Evolutionary conservation across 1,140 invertebrate species (phyloP), one percentile per base, ranked within the genome.

Genomic region (Drosophila takahashii): DNA sequence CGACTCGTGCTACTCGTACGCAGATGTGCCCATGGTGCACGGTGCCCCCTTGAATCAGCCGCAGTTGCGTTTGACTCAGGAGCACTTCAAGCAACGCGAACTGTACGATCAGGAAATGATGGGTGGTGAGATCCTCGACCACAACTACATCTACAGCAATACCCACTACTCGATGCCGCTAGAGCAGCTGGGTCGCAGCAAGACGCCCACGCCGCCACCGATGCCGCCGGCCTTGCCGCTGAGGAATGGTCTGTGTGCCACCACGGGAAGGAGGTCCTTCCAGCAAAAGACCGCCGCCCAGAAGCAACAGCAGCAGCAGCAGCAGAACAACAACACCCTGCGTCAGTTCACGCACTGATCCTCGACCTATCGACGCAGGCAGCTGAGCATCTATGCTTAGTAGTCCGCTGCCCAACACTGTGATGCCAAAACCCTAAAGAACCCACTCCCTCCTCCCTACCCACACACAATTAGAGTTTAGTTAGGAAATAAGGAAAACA

Each of bases 71-170:
- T 54, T 85, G 27, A 85, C 74, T 45, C 90, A 91, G 34, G 86
- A 91, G 36, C 86, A 90, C 66, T 91, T 77, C 60, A 91, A 78
- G 57, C 84, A 83, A 34, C 83, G 76, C 29, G 79, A 84, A 15
- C 54, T 58, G 13, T 74, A 53, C 53, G 87, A 90, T n/a, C 72
- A 77, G 37, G 83, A 85, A 51, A 69, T 53, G 11, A 69, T 53
- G 11, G 41, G 7, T n/a, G 69, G 74, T 52, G 91, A 83, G 48
- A 77, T 89, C 15, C 65, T 91, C 59, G 90, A 91, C 58, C 73
- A 90, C 45, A 92, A 92, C 51, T 92, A 92, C 42, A 92, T 92
- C 36, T 92, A 92, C 69, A 87, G 83, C 65, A 92, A 92, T 54
- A 75, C 91, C 0, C 91, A 92, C 52, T 92, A 92, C 41, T 92